These are phyloP conservation scores for Dreissena polymorpha DNA, from an alignment of 1,140 invertebrate genomes.

Conservation along the genomic window DNA sequence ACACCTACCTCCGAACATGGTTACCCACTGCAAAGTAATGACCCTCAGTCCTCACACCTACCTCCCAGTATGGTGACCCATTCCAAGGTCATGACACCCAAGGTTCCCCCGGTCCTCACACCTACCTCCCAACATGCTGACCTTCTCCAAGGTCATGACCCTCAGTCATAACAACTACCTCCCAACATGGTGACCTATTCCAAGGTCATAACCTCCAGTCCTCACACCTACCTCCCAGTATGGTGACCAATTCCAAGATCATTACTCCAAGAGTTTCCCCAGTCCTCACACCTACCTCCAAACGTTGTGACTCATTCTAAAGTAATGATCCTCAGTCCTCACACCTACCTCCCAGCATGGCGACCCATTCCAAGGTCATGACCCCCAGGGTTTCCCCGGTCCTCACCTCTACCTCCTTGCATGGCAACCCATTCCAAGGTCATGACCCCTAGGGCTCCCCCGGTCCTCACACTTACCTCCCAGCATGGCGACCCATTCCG, in stretches of 20 bases:
- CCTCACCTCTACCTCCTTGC: slow-evolving; percentile 67
- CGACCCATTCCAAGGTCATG: slow-evolving; percentile 73
- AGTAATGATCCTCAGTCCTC: slow-evolving; percentile 70
- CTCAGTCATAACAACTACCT: slow-evolving; percentile 69
- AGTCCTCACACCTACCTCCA: slow-evolving; percentile 66
- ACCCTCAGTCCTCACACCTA: slow-evolving; percentile 72
- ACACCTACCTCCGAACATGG: slow-evolving; percentile 66
- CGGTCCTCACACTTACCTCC: slow-evolving; percentile 71
- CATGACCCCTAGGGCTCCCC: slow-evolving; percentile 74
- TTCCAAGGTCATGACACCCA: slow-evolving; percentile 71
- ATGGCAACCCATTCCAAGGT: slow-evolving; percentile 71
- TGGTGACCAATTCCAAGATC: slow-evolving; percentile 72
- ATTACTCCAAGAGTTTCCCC: slow-evolving; percentile 74
- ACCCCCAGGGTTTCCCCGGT: slow-evolving; percentile 73
- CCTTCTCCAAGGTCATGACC: slow-evolving; percentile 73
- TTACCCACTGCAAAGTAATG: slow-evolving; percentile 71
- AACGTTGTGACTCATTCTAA: slow-evolving; percentile 70
- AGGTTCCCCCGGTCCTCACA: slow-evolving; percentile 70
- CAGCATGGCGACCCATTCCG: slow-evolving; percentile 70
- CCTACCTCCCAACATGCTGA: slow-evolving; percentile 67
- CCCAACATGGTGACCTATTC: slow-evolving; percentile 69
- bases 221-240: slow-evolving; percentile 68
- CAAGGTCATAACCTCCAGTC: slow-evolving; percentile 71
- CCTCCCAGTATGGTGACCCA: slow-evolving; percentile 68
- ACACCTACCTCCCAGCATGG: slow-evolving; percentile 67